Evolutionary conservation across 2,888 invertebrate genomes (phyloP).

Genomic region (Stenolophus ochropezus): DNA sequence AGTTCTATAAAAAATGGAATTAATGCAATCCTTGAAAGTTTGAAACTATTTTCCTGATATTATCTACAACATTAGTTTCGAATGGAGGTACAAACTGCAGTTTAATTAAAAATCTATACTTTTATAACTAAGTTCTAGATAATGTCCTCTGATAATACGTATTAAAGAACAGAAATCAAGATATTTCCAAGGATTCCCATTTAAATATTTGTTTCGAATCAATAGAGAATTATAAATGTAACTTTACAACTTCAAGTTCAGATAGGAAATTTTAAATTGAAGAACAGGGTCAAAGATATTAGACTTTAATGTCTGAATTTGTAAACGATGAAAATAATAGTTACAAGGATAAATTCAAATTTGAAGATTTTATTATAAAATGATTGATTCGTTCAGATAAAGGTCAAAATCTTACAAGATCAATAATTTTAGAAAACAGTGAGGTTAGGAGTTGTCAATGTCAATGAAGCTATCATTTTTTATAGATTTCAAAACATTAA

Average conservation of each 20-base stretch:
- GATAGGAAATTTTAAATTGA: background rate
- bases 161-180: constrained; percentile 5
- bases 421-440: constrained; percentile 31
- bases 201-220: constrained; percentile 6
- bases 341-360: constrained; percentile 3
- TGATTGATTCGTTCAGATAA: constrained; percentile 4
- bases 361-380: background rate
- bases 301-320: background rate
- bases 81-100: constrained; percentile 6
- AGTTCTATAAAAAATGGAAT: background rate
- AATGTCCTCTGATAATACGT: background rate
- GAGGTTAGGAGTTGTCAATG: constrained; percentile 47
- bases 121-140: constrained; percentile 26
- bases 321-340: too few species aligned
- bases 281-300: background rate
- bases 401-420: constrained; percentile 16
- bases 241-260: constrained; percentile 24
- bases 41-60: constrained; percentile 23
- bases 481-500: constrained; percentile 54
- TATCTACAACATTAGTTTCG: constrained; percentile 7
- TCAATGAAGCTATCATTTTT: constrained; percentile 50
- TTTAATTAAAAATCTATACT: constrained; percentile 37
- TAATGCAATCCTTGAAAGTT: constrained; percentile 25
- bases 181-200: constrained; percentile 6
- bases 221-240: constrained; percentile 1